Percentiles rank a stretch among this genome's conserved stretches.
Conservation (phyloP, 1,140 invertebrate genomes). For the Parasteatoda tepidariorum region DNA sequence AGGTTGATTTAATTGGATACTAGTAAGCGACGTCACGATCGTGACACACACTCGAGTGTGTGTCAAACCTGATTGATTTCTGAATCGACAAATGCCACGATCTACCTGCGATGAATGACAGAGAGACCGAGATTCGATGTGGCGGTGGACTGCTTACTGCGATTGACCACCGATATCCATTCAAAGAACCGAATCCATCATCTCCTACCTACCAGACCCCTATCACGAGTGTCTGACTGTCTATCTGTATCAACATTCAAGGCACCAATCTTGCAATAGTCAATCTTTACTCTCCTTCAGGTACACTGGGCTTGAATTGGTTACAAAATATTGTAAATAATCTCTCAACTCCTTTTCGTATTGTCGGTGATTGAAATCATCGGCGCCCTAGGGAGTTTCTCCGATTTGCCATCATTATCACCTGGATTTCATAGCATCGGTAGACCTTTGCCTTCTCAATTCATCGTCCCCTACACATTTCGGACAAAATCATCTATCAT, state of each 20-base stretch:
- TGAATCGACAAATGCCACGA: too few relatives aligned
- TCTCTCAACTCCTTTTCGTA: background rate
- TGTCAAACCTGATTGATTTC: too few relatives aligned
- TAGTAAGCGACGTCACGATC: too few relatives aligned
- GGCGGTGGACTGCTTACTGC: background rate
- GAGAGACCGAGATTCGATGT: too few relatives aligned
- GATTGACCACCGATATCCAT: background rate
- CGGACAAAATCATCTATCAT: background rate
- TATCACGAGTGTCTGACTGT: background rate
- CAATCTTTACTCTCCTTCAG: background rate
- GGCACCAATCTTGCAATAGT: background rate
- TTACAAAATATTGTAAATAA: background rate
- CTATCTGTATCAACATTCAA: background rate
- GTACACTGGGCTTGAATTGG: background rate
- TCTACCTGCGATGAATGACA: too few relatives aligned
- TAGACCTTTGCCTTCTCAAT: background rate
- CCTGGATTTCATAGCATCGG: background rate
- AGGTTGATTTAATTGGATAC: too few relatives aligned
- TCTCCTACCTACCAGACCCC: background rate
- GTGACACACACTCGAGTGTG: too few relatives aligned
- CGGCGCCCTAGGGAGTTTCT: background rate
- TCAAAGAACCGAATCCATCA: background rate
- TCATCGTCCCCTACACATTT: background rate
- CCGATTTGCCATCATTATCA: background rate
- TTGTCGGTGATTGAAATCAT: background rate